Evolutionary conservation across 2,113 vertebrate genomes (phyloP), one percentile per base, ranked within the genome.

Genomic region (Jaculus jaculus): DNA sequence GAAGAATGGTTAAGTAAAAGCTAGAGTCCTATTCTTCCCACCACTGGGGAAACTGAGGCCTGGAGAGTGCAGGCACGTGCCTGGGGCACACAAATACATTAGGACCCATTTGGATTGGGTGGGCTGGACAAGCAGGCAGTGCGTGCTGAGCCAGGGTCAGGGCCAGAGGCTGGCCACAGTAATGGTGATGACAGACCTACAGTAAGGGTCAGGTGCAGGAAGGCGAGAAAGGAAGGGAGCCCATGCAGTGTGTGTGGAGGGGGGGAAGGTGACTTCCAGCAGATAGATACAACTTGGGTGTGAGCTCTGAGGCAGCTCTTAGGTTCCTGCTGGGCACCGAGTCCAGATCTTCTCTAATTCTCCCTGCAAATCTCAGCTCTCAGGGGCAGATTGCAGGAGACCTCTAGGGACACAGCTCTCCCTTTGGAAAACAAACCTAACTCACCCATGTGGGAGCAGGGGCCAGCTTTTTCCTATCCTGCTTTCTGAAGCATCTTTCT

Each of bases 231-330:
- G 23, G 68, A 71, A 87, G 34, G 81, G 82, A 74, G 39, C 16
- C 11, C 65, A 18, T 3, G 21, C 12, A 39, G 42, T 47, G 23
- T 20, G 61, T 2, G 4, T 7, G 42, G 10, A 39, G 7, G 3
- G 54, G 18, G 8, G 30, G 47, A 13, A 2, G 1, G 51, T 12
- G 15, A 23, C n/a, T n/a, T 79, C 16, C 20, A n/a, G 7, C 54
- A 79, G 4, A 20, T 6, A 39, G 39, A 26, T 1, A 7, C 1
- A 0, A 28, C 54, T 3, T 2, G 10, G 0, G 5, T 5, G 7
- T 61, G 32, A 39, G 4, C 5, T 47, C 69, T 10, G 54, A 26
- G 37, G 42, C 26, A 71, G 58, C 66, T 47, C 61, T 74, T 23
- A 65, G 74, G 39, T 37, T 30, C 7, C 18, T 3, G 7, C 13